Evolutionary conservation across 2,797 vertebrate genomes (phyloP).

Genomic region (Salmo trutta): DNA sequence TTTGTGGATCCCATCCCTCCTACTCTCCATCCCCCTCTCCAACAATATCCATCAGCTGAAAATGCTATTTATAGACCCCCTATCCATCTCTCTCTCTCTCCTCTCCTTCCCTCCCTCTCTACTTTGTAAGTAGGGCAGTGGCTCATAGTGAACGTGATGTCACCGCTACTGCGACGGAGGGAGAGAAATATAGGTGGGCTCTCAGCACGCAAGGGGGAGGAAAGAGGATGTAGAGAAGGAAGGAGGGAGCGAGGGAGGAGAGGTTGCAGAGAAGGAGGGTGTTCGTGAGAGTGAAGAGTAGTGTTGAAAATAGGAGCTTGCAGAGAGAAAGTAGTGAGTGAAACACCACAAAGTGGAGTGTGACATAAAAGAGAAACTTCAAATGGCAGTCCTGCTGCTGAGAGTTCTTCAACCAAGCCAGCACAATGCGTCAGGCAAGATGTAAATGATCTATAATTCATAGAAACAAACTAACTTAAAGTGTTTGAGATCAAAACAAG

Average conservation of each 20-base stretch:
- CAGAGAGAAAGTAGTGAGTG: conserved; percentile 13
- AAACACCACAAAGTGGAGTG: conserved; percentile 2
- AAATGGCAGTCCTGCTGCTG: background rate
- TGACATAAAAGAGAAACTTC: conserved; percentile 19
- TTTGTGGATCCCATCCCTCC: background rate
- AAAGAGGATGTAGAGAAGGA: conserved; percentile 23
- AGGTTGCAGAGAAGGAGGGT: conserved; percentile 21
- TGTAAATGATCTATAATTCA: background rate
- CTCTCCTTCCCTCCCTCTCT: conserved; percentile 53
- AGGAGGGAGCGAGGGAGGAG: background rate
- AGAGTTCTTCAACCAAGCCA: conserved; percentile 1
- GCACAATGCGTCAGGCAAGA: background rate
- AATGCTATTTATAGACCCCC: conserved; percentile 77
- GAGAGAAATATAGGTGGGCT: conserved; percentile 58
- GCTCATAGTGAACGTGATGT: conserved; percentile 73
- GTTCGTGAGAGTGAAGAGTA: conserved; percentile 32
- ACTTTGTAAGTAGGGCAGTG: conserved; percentile 80
- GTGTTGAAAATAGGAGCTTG: conserved; percentile 21
- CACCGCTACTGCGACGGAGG: conserved; percentile 58
- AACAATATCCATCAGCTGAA: conserved; percentile 77
- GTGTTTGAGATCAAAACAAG: background rate
- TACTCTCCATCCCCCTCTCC: conserved; percentile 36
- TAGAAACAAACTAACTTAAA: background rate
- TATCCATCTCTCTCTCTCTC: conserved; percentile 68
- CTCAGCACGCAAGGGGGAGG: conserved; percentile 27